Percentiles rank a stretch among this genome's conserved stretches.
These are phyloP conservation scores for Lagopus muta DNA, from an alignment of 2,113 vertebrate species.

Conservation along the genomic window DNA sequence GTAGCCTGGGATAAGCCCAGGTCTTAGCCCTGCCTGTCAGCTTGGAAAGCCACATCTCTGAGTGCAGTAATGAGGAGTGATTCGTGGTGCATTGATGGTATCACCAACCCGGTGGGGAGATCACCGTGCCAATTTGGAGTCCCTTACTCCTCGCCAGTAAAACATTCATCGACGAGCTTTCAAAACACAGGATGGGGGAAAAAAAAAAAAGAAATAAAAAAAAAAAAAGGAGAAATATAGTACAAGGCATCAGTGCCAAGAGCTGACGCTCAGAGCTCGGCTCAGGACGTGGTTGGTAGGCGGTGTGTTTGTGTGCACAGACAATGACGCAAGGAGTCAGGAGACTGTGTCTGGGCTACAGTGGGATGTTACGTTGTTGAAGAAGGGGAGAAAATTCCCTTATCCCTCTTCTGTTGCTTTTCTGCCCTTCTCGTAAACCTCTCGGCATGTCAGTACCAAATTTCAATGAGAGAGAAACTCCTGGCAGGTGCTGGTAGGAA, in stretches of 20 bases:
- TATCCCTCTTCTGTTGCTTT: background rate
- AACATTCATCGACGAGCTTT: background rate
- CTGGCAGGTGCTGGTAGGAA: background rate
- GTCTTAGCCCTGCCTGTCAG: background rate
- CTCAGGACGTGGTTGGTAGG: fast-evolving
- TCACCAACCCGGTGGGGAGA: fast-evolving
- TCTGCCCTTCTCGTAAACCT: background rate
- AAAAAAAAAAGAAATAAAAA: fast-evolving
- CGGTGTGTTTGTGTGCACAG: fast-evolving
- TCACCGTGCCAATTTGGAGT: fast-evolving
- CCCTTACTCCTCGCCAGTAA: background rate
- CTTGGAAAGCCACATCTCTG: background rate
- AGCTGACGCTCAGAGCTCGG: background rate
- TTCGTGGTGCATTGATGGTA: background rate
- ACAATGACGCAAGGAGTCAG: background rate
- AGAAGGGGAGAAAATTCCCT: background rate
- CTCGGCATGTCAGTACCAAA: background rate
- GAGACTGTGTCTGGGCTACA: background rate
- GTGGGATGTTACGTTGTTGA: background rate
- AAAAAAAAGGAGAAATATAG: background rate
- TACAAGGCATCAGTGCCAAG: fast-evolving
- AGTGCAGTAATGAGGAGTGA: background rate
- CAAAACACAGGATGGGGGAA: background rate
- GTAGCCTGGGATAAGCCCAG: background rate
- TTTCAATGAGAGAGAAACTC: background rate